phyloP scores from a whole-genome alignment of 2,113 vertebrate genomes.

The Strigops habroptila region DNA sequence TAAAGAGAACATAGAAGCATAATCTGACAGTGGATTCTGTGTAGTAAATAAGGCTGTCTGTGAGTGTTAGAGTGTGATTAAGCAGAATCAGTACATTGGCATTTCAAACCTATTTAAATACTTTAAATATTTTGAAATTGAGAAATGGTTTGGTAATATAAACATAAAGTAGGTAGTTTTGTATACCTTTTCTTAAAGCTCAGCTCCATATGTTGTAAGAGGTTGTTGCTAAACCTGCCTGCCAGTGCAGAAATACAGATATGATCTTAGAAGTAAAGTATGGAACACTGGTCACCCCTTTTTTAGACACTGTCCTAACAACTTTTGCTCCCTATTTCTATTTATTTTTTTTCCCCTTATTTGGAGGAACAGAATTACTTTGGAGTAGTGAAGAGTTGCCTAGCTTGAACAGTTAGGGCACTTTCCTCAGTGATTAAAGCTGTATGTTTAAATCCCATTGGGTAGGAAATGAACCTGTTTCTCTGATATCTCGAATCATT shows the following conservation, averaged over 20 bases:
- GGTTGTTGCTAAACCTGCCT: background rate
- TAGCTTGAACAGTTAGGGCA: background rate
- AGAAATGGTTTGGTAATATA: background rate
- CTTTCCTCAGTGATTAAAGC: background rate
- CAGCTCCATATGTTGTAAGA: background rate
- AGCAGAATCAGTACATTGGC: background rate
- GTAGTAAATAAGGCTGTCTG: fast-evolving
- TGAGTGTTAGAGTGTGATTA: background rate
- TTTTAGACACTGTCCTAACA: background rate
- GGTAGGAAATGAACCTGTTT: background rate
- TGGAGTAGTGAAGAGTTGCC: background rate
- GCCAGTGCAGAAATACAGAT: background rate
- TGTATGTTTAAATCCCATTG: background rate
- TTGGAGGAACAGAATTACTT: background rate
- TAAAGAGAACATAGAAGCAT: background rate
- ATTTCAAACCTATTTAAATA: background rate
- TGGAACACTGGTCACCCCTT: fast-evolving
- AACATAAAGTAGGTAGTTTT: background rate
- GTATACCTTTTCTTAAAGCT: background rate
- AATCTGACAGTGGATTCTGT: background rate
- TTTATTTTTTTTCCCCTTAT: background rate
- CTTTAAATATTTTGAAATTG: background rate
- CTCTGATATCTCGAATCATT: background rate
- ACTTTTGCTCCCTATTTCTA: background rate
- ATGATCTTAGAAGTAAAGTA: background rate